phyloP scores from a whole-genome alignment of 2,888 invertebrate genomes.

The Agapostemon virescens region DNA sequence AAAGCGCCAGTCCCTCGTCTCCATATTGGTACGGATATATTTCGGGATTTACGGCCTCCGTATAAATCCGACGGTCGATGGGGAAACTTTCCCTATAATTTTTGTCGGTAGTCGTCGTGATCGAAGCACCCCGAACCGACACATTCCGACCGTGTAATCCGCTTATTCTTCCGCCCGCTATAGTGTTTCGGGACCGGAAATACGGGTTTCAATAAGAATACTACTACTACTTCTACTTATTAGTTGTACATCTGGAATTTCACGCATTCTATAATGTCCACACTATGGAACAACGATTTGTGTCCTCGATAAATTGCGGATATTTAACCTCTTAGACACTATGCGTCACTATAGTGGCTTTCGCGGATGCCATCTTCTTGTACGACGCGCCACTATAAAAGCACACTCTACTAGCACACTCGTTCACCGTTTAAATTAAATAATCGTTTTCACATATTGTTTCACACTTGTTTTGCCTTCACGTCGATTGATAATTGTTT shows the following conservation, averaged over 20 bases:
- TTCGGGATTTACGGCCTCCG: slow-evolving; percentile 42
- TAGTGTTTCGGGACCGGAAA: background rate
- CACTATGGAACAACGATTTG: background rate
- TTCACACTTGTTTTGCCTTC: too few species aligned
- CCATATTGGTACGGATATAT: slow-evolving; percentile 48
- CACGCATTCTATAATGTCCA: background rate
- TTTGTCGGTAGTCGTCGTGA: slow-evolving; percentile 46
- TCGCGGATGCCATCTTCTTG: too few species aligned
- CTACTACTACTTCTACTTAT: too few species aligned
- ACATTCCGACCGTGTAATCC: slow-evolving; percentile 36
- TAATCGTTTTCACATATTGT: too few species aligned
- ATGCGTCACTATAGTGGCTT: too few species aligned
- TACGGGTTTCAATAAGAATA: background rate
- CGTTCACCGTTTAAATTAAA: too few species aligned
- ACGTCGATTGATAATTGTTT: too few species aligned
- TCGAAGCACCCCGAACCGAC: slow-evolving; percentile 12
- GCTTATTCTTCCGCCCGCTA: slow-evolving; percentile 25
- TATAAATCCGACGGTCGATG: slow-evolving; percentile 58
- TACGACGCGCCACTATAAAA: too few species aligned
- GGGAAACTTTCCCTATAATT: slow-evolving; percentile 60
- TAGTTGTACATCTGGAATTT: background rate
- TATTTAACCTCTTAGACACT: too few species aligned
- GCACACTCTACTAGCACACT: too few species aligned
- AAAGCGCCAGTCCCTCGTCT: background rate
- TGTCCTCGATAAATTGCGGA: background rate